phyloP scores from a whole-genome alignment of 2,113 vertebrate genomes.

The Erinaceus europaeus region DNA sequence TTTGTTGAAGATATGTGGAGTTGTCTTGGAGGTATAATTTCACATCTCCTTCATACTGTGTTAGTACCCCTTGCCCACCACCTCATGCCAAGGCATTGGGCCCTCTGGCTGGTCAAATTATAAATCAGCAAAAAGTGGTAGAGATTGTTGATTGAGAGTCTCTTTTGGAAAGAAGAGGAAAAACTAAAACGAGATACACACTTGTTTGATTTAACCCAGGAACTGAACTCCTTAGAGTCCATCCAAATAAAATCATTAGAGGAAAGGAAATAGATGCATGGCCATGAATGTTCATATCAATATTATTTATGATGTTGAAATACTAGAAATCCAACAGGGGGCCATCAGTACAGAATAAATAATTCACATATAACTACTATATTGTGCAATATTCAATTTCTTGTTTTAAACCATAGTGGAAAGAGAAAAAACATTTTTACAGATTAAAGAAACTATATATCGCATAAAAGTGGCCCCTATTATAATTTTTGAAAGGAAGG shows the following conservation, averaged over 20 bases:
- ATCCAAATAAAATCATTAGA: conserved; percentile 43
- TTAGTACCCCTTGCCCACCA: too few relatives aligned
- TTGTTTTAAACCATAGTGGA: background rate
- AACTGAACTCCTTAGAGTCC: conserved; percentile 50
- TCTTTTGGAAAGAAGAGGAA: conserved; percentile 31
- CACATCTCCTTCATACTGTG: too few relatives aligned
- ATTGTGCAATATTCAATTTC: background rate
- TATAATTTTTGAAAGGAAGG: background rate
- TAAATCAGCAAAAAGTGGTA: too few relatives aligned
- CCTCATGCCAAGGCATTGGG: too few relatives aligned
- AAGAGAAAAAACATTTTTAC: background rate
- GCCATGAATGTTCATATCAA: background rate
- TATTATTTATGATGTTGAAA: conserved; percentile 34
- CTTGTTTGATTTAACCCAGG: conserved; percentile 28
- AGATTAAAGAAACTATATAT: background rate
- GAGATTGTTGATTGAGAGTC: background rate
- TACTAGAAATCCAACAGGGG: background rate
- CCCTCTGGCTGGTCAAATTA: too few relatives aligned
- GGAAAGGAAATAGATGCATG: conserved; percentile 24
- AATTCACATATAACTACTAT: background rate
- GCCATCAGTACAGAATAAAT: background rate
- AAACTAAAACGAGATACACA: conserved; percentile 3
- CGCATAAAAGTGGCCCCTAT: background rate
- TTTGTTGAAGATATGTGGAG: too few relatives aligned
- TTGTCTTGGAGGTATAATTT: too few relatives aligned